Percentiles rank a stretch among this genome's conserved stretches.
phyloP scores from a whole-genome alignment of 2,797 vertebrate genomes.

The Helicolenus hilgendorfi region DNA sequence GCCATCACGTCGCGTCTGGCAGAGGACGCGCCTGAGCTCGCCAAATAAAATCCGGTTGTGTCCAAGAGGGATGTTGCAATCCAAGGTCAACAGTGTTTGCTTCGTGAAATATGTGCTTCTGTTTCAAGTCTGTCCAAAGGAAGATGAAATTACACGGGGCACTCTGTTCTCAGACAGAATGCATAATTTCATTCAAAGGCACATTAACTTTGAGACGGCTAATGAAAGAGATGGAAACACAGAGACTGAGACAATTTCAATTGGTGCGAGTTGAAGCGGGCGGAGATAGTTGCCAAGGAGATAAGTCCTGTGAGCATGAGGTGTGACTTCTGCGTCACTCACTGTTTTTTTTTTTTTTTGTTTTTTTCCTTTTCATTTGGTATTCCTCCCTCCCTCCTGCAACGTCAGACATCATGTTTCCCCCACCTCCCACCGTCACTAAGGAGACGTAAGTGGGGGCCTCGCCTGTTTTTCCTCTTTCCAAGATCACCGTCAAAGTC shows the following conservation, averaged over 20 bases:
- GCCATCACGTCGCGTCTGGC: constrained; percentile 10
- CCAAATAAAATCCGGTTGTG: background rate
- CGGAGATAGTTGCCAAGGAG: constrained; percentile 83
- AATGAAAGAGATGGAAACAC: constrained; percentile 63
- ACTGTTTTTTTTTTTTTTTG: constrained; percentile 27
- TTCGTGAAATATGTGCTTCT: constrained; percentile 38
- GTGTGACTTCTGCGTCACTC: constrained; percentile 76
- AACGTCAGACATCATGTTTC: constrained; percentile 50
- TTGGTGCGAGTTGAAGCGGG: constrained; percentile 45
- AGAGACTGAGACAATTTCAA: constrained; percentile 51
- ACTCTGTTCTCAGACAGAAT: constrained; percentile 55
- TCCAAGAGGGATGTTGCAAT: constrained; percentile 26
- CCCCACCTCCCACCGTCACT: constrained; percentile 13
- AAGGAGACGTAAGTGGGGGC: constrained; percentile 30
- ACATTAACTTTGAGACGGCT: constrained; percentile 78
- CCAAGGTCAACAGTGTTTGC: constrained; percentile 67
- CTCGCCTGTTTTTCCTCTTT: constrained; percentile 28
- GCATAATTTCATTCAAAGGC: constrained; percentile 67
- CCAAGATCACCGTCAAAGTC: constrained; percentile 75
- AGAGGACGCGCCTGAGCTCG: constrained; percentile 18
- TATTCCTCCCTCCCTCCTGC: constrained; percentile 10
- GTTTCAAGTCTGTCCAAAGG: constrained; percentile 51
- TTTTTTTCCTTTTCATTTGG: constrained; percentile 28
- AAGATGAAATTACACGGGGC: constrained; percentile 45
- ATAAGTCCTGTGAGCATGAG: constrained; percentile 75